A percentile compares a stretch with the other conserved stretches of the same genome.
These are phyloP conservation scores for Sisyra nigra DNA, from an alignment of 2,888 invertebrate species.

Conservation along the genomic window DNA sequence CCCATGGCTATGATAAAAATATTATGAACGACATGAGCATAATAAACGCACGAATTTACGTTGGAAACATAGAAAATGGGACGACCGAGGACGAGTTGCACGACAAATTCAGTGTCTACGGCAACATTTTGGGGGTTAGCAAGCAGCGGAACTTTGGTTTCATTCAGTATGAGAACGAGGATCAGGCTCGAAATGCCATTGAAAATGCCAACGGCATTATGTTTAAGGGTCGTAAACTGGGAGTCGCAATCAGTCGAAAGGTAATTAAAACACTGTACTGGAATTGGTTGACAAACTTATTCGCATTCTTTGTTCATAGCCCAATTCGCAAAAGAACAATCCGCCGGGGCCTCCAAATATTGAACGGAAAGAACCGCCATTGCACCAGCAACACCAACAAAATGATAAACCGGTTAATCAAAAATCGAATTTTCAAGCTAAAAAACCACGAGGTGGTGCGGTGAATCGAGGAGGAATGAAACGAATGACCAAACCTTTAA, in stretches of 20 bases:
- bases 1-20: neutral
- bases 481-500: no score
- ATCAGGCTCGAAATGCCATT: constrained; percentile 60
- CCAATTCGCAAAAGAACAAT: no score
- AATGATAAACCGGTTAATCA: no score
- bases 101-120: constrained; percentile 55
- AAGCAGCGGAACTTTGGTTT: constrained; percentile 72
- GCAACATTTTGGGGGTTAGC: constrained; percentile 51
- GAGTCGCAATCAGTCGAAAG: constrained; percentile 25
- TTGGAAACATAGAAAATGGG: constrained; percentile 54
- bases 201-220: constrained; percentile 48
- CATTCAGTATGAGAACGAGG: constrained; percentile 65
- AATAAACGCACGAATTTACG: constrained; percentile 59
- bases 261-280: neutral
- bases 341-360: no score
- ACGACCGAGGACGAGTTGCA: constrained; percentile 44
- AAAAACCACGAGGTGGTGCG: no score
- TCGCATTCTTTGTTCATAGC: no score
- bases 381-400: no score
- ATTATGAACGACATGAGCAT: constrained; percentile 59
- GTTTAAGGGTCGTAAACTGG: constrained; percentile 56
- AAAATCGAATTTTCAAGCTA: no score
- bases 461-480: no score
- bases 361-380: no score
- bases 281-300: no score